Evolutionary conservation across 2,797 vertebrate genomes (phyloP), one percentile per base, ranked within the genome.

Genomic region (Alcedo atthis): DNA sequence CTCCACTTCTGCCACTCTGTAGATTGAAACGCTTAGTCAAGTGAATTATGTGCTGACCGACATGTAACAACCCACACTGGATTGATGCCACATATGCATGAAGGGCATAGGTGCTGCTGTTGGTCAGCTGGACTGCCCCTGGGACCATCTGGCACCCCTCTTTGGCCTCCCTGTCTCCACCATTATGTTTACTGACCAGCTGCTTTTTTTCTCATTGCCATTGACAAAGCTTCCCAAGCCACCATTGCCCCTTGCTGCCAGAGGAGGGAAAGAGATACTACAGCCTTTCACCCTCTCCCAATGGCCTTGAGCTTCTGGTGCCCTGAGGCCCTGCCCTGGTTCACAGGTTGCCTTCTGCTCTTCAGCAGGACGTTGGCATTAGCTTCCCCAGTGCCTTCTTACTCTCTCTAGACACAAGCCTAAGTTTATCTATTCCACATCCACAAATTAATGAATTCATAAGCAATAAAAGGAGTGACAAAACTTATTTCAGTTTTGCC

Each of bases 51-150:
- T 78, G 40, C 75, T 73, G 88, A 53, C 51, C 1, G 66, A 92
- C 93, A 89, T 68, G 85, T 55, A 83, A 90, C 73, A 93, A 33
- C 68, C 74, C 70, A 0, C 55, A 10, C 43, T 76, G 87, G 80
- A 14, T 40, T 69, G 85, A 70, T 83, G 74, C 59, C 91, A 89
- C 91, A 91, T 94, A 48, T 94, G 92, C 85, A 67, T 2, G 1
- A 85, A 73, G 95, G 95, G 79, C 93, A 90, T 69, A 90, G 88
- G 92, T 95, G 92, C 90, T 89, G 88, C 86, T 85, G 54, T 21
- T 95, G 93, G 90, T 92, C 95, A 96, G 86, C 92, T 95, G 85
- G 57, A 26, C 2, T 6, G 88, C 76, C 94, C 83, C 88, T 91
- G 62, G 86, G 84, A 73, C 93, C 93, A 96, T 94, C 92, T 95